Percentiles rank a stretch among this genome's conserved stretches.
These are phyloP conservation scores for Osmerus mordax DNA, from an alignment of 2,113 vertebrate genomes.

Conservation along the genomic window DNA sequence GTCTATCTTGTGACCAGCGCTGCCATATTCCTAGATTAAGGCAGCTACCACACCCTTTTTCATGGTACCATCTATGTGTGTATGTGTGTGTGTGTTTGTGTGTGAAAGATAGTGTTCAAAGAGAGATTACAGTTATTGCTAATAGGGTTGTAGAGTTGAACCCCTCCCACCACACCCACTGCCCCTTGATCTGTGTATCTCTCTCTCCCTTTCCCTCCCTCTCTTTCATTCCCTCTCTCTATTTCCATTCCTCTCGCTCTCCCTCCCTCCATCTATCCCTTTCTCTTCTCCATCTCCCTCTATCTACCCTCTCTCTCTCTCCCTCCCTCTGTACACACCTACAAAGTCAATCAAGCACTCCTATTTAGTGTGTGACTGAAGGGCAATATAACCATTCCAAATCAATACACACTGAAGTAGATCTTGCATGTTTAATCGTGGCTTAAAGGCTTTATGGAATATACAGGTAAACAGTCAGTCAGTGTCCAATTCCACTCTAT, in stretches of 20 bases:
- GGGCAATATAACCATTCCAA: slow-evolving; percentile 1
- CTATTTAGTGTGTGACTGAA: slow-evolving; percentile 35
- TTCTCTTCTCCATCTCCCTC: too few species aligned
- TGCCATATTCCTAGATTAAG: not conserved
- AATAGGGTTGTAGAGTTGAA: slow-evolving; percentile 14
- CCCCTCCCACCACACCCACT: slow-evolving; percentile 17
- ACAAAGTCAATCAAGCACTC: slow-evolving; percentile 65
- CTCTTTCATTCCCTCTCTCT: not conserved
- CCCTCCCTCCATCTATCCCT: too few species aligned
- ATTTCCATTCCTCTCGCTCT: too few species aligned
- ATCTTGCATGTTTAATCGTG: too few species aligned
- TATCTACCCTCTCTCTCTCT: too few species aligned
- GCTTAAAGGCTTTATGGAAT: too few species aligned
- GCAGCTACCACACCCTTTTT: not conserved
- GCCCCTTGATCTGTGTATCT: slow-evolving; percentile 26
- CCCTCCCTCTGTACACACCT: slow-evolving; percentile 27
- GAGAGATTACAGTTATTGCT: not conserved
- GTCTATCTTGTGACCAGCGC: not conserved
- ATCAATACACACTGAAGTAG: not conserved
- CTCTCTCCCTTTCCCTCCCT: not conserved
- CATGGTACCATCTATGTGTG: not conserved
- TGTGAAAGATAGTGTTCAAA: slow-evolving; percentile 16
- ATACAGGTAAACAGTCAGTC: too few species aligned
- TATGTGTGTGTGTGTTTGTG: not conserved
- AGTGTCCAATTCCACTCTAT: too few species aligned